These are phyloP conservation scores for Caenorhabditis sulstoni DNA, from an alignment of 2,888 invertebrate species.

Conservation along the genomic window DNA sequence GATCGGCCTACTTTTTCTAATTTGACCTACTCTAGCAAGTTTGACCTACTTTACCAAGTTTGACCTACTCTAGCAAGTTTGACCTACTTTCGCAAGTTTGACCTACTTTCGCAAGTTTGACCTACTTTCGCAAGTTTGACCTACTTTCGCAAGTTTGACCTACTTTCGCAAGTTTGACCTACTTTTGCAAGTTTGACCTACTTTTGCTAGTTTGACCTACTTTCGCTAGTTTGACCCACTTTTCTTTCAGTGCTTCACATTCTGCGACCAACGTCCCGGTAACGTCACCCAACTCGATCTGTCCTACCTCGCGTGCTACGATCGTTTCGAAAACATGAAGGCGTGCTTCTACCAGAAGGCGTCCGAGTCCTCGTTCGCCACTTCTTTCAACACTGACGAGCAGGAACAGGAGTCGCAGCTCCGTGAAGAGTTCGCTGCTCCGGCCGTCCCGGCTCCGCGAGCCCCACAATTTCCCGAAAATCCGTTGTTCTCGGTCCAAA, in stretches of 20 bases:
- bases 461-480: slow-evolving; percentile 28
- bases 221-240: neutral
- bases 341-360: slow-evolving; percentile 72
- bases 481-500: slow-evolving; percentile 43
- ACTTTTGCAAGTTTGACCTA: neutral
- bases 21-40: neutral
- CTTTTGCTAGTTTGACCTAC: neutral
- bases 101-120: neutral
- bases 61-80: neutral
- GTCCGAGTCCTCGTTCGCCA: slow-evolving; percentile 33
- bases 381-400: slow-evolving; percentile 56
- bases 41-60: no score
- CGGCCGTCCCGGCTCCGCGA: slow-evolving; percentile 30
- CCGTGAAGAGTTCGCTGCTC: slow-evolving; percentile 27
- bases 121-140: neutral
- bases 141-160: neutral
- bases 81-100: neutral
- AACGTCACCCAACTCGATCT: slow-evolving; percentile 75
- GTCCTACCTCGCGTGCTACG: slow-evolving; percentile 72
- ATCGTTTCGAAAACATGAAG: slow-evolving; percentile 75
- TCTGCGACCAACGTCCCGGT: slow-evolving; percentile 76
- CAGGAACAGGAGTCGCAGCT: slow-evolving; percentile 9
- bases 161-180: neutral
- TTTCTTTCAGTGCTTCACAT: slow-evolving; percentile 67
- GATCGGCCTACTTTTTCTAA: neutral